Conservation (phyloP, 2,797 vertebrate genomes). For the Cossypha niveicapilla region DNA sequence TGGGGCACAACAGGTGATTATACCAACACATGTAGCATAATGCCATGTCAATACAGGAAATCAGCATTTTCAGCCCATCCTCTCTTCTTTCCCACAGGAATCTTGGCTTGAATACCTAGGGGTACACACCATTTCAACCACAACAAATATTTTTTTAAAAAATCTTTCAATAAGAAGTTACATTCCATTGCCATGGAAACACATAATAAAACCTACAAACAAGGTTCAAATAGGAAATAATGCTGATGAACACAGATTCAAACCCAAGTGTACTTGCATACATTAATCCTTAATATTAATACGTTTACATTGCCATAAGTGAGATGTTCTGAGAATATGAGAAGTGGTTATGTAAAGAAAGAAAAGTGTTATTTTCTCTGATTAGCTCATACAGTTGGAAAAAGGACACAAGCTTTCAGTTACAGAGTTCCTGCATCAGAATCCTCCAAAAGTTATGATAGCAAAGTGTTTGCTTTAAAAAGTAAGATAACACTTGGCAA, state of each 20-base stretch:
- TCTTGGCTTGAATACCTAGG: conserved; percentile 8
- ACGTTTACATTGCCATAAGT: neutral
- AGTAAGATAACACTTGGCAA: neutral
- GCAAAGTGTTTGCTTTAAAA: neutral
- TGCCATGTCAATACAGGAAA: neutral
- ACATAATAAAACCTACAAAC: neutral
- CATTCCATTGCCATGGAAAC: conserved; percentile 21
- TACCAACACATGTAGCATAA: neutral
- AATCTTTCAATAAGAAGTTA: neutral
- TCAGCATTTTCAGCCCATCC: neutral
- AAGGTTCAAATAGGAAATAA: conserved; percentile 11
- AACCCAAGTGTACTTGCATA: neutral
- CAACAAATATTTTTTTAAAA: neutral
- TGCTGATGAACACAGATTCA: neutral
- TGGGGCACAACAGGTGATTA: neutral
- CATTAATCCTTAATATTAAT: neutral
- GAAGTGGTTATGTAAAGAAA: neutral
- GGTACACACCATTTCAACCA: neutral
- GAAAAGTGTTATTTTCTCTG: neutral
- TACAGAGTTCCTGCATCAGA: neutral
- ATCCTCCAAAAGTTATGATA: neutral
- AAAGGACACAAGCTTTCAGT: neutral
- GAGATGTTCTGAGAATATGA: neutral
- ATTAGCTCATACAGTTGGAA: neutral
- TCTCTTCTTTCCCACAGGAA: conserved; percentile 21